Conservation (phyloP, 2,797 vertebrate species). For the Karalla daura region DNA sequence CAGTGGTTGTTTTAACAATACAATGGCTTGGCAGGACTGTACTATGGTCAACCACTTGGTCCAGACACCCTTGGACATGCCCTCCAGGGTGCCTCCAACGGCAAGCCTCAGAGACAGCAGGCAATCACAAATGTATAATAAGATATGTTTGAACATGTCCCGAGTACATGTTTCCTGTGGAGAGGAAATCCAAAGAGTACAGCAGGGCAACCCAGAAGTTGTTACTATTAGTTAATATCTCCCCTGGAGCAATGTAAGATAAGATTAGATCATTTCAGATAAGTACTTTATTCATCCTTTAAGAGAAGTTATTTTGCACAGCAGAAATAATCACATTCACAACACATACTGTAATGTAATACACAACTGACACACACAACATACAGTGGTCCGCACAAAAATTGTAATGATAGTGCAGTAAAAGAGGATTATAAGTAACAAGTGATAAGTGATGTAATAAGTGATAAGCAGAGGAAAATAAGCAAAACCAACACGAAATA, state of each 20-base stretch:
- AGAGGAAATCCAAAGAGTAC: constrained; percentile 18
- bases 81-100: constrained; percentile 58
- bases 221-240: constrained; percentile 23
- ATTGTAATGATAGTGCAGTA: too few relatives aligned
- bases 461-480: too few relatives aligned
- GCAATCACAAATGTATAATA: constrained; percentile 46
- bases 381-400: too few relatives aligned
- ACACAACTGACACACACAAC: too few relatives aligned
- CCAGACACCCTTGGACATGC: constrained; percentile 67
- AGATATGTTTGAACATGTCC: constrained; percentile 49
- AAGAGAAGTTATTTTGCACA: too few relatives aligned
- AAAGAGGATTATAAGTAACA: too few relatives aligned
- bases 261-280: too few relatives aligned
- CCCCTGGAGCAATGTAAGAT: constrained; percentile 3
- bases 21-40: constrained; percentile 74
- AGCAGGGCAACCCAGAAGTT: constrained; percentile 10
- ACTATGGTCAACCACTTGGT: constrained; percentile 66
- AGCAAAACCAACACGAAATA: too few relatives aligned
- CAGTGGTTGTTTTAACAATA: constrained; percentile 79
- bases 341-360: too few relatives aligned
- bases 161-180: constrained; percentile 34
- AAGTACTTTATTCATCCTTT: too few relatives aligned
- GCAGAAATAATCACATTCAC: too few relatives aligned
- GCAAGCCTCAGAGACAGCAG: constrained; percentile 33
- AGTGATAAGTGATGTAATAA: too few relatives aligned